Conservation (phyloP, 30 jellyfish, hydroid and myxozoan genomes). For the Rhopilema esculentum region DNA sequence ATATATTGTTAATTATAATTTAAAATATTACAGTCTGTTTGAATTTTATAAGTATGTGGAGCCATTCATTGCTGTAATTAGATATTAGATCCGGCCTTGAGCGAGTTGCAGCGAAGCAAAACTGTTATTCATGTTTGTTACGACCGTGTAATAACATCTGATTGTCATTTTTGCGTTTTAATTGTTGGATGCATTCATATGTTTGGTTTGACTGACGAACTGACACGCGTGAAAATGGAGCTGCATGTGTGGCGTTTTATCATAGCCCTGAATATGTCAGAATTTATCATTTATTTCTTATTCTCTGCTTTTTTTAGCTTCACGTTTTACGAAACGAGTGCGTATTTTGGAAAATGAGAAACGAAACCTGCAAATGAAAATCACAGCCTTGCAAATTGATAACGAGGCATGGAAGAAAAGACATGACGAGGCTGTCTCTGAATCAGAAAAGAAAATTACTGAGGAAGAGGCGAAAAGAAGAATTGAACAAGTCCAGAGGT, state of each 20-base stretch:
- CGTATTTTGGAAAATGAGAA: slow-evolving; percentile 52
- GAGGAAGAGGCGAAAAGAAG: slow-evolving; percentile 32
- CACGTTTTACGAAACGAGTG: slow-evolving; percentile 22
- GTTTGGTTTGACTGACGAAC: too few relatives aligned
- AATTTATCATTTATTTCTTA: neutral
- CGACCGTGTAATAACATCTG: too few relatives aligned
- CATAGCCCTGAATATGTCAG: neutral
- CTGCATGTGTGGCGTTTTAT: neutral
- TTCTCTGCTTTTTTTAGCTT: neutral
- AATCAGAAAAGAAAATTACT: slow-evolving; percentile 5
- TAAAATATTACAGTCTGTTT: too few relatives aligned
- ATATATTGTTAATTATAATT: too few relatives aligned
- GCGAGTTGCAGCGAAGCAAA: too few relatives aligned
- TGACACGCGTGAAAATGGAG: too few relatives aligned
- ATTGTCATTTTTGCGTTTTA: too few relatives aligned
- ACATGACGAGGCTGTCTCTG: slow-evolving; percentile 23
- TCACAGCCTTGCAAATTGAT: slow-evolving; percentile 36
- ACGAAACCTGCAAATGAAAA: slow-evolving; percentile 12
- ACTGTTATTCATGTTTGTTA: too few relatives aligned
- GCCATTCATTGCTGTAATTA: too few relatives aligned
- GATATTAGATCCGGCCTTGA: too few relatives aligned
- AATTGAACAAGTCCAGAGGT: slow-evolving; percentile 34
- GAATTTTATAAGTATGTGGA: too few relatives aligned
- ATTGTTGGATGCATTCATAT: too few relatives aligned
- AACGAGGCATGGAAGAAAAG: slow-evolving; percentile 49